Evolutionary conservation across 2,888 invertebrate genomes (phyloP), one percentile per base, ranked within the genome.

Genomic region (Serripes groenlandicus): DNA sequence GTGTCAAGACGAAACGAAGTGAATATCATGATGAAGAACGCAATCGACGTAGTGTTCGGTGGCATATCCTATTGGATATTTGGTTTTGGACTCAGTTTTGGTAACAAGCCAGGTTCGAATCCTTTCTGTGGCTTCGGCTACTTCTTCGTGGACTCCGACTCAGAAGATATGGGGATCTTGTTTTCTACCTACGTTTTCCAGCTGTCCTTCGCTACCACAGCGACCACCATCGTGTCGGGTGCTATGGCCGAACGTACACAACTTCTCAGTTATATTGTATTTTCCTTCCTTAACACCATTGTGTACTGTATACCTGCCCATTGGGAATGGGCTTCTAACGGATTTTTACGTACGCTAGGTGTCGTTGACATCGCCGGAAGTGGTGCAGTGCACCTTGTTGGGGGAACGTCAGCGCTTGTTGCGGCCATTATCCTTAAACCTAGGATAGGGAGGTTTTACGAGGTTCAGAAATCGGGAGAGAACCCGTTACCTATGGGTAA

Each of bases 51-150:
- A 7, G 89, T 92, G 9, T 92, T 91, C 62, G 92, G 92, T 1
- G 92, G 92, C 0, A 62, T 91, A 15, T 87, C 91, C 0, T 92
- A 90, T 83, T 99, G 99, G 99, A 96, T 97, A 49, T 98, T 98
- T 93, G 99, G 99, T 0, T 99, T 97, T 94, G 98, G 98, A 0
- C 96, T 98, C 95, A 98, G 98, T 4, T 98, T 98, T 92, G 98
- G 92, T 18, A 82, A 85, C 35, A 88, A 86, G n/a, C 75, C 87
- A 0, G 93, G 96, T 28, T 96, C 96, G 3, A 98, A 97, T 95
- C 90, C 97, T 96, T 97, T 98, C 91, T 96, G 98, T 86, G 98
- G 97, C 0, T 96, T 97, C 32, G 98, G 98, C 0, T 97, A 97
- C 93, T 98, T 97, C 94, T 96, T 97, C 0, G 95, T 98, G 11